These are phyloP conservation scores for Onychomys torridus DNA, from an alignment of 2,797 vertebrate genomes.

Conservation along the genomic window DNA sequence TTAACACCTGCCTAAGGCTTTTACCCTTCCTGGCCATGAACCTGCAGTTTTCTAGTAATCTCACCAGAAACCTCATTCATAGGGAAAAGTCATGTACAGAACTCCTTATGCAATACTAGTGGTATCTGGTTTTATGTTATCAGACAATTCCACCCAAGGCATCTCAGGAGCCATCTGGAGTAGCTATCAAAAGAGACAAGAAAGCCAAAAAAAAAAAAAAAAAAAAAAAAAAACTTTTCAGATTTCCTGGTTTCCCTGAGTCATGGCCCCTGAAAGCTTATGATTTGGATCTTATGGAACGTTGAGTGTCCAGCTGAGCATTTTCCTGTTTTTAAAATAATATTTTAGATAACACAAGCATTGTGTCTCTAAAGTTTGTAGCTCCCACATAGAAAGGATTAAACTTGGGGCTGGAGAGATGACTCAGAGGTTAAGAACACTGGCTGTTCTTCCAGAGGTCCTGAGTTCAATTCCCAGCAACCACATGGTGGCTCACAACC, in stretches of 20 bases:
- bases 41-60: neutral
- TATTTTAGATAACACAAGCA: neutral
- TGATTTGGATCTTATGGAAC: neutral
- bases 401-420: slow-evolving; percentile 59
- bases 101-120: neutral
- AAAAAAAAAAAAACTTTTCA: neutral
- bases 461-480: too few relatives aligned
- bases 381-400: slow-evolving; percentile 32
- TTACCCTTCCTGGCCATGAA: neutral
- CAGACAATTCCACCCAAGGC: neutral
- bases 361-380: slow-evolving; percentile 60
- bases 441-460: too few relatives aligned
- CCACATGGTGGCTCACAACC: too few relatives aligned
- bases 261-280: neutral
- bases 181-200: neutral
- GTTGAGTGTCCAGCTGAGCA: neutral
- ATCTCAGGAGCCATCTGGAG: too few relatives aligned
- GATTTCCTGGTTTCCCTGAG: neutral
- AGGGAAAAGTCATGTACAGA: neutral
- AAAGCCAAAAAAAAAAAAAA: too few relatives aligned
- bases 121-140: neutral
- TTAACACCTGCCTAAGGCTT: neutral
- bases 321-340: neutral
- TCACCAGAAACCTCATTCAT: neutral
- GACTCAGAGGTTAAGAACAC: too few relatives aligned